Conservation (phyloP, 2,888 invertebrate genomes). For the Drosophila kambysellisi region DNA sequence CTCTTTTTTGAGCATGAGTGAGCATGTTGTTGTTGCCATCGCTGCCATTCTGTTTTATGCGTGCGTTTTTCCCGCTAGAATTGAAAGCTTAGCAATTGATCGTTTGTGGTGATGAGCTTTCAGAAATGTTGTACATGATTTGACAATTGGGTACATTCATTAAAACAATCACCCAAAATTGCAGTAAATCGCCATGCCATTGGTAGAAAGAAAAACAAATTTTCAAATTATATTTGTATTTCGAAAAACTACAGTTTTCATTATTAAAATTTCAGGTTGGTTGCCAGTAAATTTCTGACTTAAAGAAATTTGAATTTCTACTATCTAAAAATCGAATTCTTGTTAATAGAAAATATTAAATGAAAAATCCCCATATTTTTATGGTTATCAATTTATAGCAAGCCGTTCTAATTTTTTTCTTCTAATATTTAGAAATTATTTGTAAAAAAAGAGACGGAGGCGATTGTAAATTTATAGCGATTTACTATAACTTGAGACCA, state of each 20-base stretch:
- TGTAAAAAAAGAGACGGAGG: background rate
- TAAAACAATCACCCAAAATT: background rate
- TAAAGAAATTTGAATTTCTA: background rate
- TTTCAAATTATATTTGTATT: no score
- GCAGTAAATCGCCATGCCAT: no score
- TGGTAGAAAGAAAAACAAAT: no score
- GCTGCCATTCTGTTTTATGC: background rate
- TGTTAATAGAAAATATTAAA: background rate
- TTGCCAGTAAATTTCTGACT: background rate
- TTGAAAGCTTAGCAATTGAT: constrained; percentile 32
- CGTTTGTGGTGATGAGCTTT: background rate
- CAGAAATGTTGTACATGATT: background rate
- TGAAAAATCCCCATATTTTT: background rate
- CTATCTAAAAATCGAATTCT: background rate
- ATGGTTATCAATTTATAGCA: background rate
- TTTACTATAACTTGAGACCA: background rate
- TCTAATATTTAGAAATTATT: background rate
- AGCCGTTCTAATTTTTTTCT: no score
- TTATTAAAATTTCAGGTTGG: background rate
- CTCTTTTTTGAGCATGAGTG: constrained; percentile 42
- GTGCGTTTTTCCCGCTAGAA: constrained; percentile 38
- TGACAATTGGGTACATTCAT: background rate
- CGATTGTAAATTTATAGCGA: background rate
- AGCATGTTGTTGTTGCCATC: constrained; percentile 24
- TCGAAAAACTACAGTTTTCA: background rate